These are phyloP conservation scores for Sycobia sp. DNA, from an alignment of 1,140 invertebrate species.

Conservation along the genomic window DNA sequence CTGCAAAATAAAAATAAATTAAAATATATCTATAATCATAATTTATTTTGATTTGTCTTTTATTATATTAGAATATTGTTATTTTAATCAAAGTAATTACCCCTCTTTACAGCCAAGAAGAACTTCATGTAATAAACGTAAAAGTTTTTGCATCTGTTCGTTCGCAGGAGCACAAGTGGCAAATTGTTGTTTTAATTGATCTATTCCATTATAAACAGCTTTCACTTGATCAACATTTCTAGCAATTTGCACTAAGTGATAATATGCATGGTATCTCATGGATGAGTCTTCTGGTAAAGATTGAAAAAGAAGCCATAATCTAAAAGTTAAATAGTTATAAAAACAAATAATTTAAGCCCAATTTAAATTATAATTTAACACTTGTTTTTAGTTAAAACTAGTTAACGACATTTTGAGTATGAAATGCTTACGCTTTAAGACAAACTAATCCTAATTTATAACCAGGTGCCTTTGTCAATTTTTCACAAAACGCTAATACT, in stretches of 20 bases:
- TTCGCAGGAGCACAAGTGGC: constrained; percentile 80
- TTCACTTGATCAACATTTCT: constrained; percentile 83
- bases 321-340: constrained; percentile 49
- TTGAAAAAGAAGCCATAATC: constrained; percentile 86
- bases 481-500: constrained; percentile 90
- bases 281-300: constrained; percentile 83
- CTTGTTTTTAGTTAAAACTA: too few relatives aligned
- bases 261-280: constrained; percentile 91
- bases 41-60: constrained; percentile 3
- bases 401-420: too few relatives aligned
- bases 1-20: constrained; percentile 61
- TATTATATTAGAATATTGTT: neutral
- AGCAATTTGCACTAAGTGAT: constrained; percentile 86
- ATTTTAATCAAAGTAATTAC: too few relatives aligned
- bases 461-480: constrained; percentile 87
- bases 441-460: constrained; percentile 81
- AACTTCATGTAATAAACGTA: constrained; percentile 87
- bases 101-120: constrained; percentile 75
- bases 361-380: too few relatives aligned
- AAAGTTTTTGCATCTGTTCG: constrained; percentile 91
- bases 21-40: constrained; percentile 27
- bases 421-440: constrained; percentile 81
- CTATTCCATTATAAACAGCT: constrained; percentile 79
- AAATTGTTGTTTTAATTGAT: constrained; percentile 84
- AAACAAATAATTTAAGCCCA: constrained; percentile 22